Evolutionary conservation across 2,888 invertebrate genomes (phyloP), one percentile per base, ranked within the genome.

Genomic region (Mimas tiliae): DNA sequence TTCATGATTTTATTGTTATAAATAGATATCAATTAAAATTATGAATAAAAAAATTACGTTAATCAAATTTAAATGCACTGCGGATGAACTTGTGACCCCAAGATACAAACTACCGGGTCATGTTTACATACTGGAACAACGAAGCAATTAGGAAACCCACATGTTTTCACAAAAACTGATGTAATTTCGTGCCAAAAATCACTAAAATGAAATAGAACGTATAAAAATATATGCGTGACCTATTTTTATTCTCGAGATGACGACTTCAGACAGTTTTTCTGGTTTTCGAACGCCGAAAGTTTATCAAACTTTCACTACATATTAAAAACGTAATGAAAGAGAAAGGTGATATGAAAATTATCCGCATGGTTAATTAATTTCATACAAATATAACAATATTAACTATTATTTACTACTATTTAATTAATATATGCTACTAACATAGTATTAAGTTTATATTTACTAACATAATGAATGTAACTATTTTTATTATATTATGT

Each of bases 111-210:
- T 48, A 53, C 48, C 33, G 66, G 67, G 67, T 72, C 68, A 69
- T 76, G 69, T 74, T 70, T 74, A 74, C 70, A 64, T 65, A 64
- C 70, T 73, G n/a, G 66, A 67, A 42, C 19, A 58, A 27, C 27
- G 27, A 27, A n/a, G 38, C 55, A 38, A 58, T 58, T 19, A 58
- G 38, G 12, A 19, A 58, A 12, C 16, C 12, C 16, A 58, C 58
- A 42, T 58, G 58, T 42, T 42, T 38, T 16, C 38, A 58, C 19
- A 38, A 38, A 58, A 58, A 38, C 11, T 38, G 16, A 55, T n/a
- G 55, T 11, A 12, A 58, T 58, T 58, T 34, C 50, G 65, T 45
- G 65, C 62, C 65, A 62, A 65, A 65, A 38, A 34, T 62, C 38
- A 42, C 47, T 51, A 27, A 65, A 38, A 58, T 21, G 12, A 58